Conservation (phyloP, 2,797 vertebrate species). For the Notoglanidium macrostoma region DNA sequence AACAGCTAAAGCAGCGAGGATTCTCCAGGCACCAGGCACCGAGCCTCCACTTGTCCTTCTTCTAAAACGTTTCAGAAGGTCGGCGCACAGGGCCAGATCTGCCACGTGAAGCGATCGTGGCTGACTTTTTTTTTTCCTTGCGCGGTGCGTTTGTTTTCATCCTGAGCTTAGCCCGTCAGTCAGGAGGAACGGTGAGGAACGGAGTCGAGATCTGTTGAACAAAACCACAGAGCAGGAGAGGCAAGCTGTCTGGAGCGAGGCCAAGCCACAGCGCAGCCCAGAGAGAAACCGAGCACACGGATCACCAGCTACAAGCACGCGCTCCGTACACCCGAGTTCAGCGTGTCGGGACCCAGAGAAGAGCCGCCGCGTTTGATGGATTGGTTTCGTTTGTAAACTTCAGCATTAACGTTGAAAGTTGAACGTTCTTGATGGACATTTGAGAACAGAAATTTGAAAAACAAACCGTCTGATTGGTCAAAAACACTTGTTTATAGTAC, state of each 20-base stretch:
- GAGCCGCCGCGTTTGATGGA: background rate
- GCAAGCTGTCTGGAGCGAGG: conserved; percentile 80
- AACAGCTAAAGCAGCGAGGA: background rate
- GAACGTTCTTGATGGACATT: background rate
- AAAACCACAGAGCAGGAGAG: conserved; percentile 85
- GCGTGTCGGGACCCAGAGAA: background rate
- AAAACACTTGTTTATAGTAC: background rate
- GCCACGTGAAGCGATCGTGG: conserved; percentile 54
- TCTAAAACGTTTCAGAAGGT: conserved; percentile 28
- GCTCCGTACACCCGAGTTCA: background rate
- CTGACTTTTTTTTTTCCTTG: conserved; percentile 62
- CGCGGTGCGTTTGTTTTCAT: conserved; percentile 86
- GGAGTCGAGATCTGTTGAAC: conserved; percentile 81
- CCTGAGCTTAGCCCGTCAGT: conserved; percentile 90
- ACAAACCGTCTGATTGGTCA: background rate
- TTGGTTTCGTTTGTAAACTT: background rate
- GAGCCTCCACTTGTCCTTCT: background rate
- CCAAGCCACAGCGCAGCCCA: conserved; percentile 82
- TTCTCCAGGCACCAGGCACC: background rate
- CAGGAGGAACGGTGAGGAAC: conserved; percentile 78
- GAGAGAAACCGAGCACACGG: conserved; percentile 18
- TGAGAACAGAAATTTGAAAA: background rate
- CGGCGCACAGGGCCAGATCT: conserved; percentile 63
- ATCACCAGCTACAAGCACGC: conserved; percentile 6
- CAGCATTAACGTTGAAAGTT: background rate